phyloP scores from a whole-genome alignment of 2,113 vertebrate genomes.

The Tympanuchus pallidicinctus region DNA sequence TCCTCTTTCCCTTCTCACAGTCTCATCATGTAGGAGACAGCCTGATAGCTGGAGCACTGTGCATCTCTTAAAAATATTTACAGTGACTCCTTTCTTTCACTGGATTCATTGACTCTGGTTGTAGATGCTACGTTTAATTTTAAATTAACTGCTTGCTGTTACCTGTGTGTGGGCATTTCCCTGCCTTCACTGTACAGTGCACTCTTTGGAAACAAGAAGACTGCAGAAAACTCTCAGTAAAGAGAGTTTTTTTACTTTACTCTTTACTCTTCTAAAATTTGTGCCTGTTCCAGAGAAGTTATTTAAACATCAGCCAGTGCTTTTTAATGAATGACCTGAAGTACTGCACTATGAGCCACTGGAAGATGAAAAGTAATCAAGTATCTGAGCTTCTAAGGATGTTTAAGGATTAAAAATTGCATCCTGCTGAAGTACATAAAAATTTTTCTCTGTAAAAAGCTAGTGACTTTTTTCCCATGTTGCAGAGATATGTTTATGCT shows the following conservation, averaged over 20 bases:
- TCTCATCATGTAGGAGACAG: not conserved
- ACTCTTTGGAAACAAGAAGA: not conserved
- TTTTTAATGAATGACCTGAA: not conserved
- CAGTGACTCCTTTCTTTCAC: not conserved
- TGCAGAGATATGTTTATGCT: not conserved
- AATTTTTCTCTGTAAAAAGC: not conserved
- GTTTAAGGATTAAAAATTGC: not conserved
- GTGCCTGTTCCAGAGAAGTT: not conserved
- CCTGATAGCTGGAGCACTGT: not conserved
- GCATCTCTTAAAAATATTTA: not conserved
- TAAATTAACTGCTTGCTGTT: not conserved
- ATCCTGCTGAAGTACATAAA: not conserved
- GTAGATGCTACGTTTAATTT: not conserved
- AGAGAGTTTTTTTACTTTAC: too few relatives aligned
- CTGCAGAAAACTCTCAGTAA: not conserved
- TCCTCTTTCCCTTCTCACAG: not conserved
- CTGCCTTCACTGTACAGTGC: not conserved
- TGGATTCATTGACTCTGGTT: not conserved
- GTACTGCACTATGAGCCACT: not conserved
- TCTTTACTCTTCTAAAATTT: not conserved
- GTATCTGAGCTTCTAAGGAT: not conserved
- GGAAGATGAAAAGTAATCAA: not conserved
- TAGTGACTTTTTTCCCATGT: not conserved
- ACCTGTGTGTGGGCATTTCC: not conserved
- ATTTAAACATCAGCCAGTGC: not conserved